phyloP scores from a whole-genome alignment of 2,888 invertebrate genomes.

The Diplolepis rosae region DNA sequence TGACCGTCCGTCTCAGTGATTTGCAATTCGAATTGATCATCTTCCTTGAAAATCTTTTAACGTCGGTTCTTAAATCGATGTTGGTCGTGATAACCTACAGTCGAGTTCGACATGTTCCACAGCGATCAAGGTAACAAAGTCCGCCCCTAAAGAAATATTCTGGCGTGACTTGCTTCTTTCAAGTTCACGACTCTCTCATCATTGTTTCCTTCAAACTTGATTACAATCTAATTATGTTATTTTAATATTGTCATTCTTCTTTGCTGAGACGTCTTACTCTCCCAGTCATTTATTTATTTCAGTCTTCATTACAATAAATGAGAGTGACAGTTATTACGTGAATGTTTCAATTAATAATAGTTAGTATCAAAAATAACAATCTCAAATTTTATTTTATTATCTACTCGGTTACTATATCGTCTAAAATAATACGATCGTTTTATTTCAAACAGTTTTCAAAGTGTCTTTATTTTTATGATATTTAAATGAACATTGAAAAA shows the following conservation, averaged over 20 bases:
- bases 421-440: no score
- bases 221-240: slow-evolving; percentile 20
- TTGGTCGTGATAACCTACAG: slow-evolving; percentile 24
- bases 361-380: no score
- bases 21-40: slow-evolving; percentile 25
- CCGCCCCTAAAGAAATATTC: slow-evolving; percentile 13
- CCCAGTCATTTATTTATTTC: not conserved
- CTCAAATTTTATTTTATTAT: no score
- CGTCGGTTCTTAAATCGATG: slow-evolving; percentile 23
- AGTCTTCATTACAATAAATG: not conserved
- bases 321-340: no score
- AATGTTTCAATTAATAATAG: no score
- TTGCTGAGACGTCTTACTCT: not conserved
- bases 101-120: slow-evolving; percentile 3
- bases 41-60: slow-evolving; percentile 24
- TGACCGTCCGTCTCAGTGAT: slow-evolving; percentile 2
- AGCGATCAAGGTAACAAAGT: slow-evolving; percentile 6
- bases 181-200: slow-evolving; percentile 29
- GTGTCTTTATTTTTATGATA: no score
- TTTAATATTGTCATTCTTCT: not conserved
- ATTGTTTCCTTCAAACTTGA: slow-evolving; percentile 12
- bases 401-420: no score
- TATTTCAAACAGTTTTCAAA: no score
- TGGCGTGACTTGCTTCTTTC: slow-evolving; percentile 19
- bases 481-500: no score